phyloP scores from a whole-genome alignment of 2,888 invertebrate species.

The Drosophila suboccidentalis region DNA sequence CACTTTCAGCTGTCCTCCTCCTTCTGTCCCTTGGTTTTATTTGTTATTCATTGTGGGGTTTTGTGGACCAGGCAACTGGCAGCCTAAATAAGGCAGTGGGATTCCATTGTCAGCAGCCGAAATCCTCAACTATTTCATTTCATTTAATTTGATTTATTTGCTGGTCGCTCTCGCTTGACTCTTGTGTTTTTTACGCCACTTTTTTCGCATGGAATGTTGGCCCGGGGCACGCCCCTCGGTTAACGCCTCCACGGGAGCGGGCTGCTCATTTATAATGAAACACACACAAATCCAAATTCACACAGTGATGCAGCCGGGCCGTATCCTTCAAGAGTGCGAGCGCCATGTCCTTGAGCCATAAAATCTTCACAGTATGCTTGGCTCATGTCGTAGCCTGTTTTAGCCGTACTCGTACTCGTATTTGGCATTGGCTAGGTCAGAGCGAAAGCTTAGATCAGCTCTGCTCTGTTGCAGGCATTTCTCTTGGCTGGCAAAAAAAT shows the following conservation, averaged over 20 bases:
- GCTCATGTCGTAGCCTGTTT: conserved; percentile 49
- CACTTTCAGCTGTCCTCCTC: conserved; percentile 44
- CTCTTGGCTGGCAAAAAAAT: conserved; percentile 59
- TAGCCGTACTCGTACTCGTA: conserved; percentile 11
- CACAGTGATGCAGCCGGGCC: conserved; percentile 37
- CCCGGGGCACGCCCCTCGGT: conserved; percentile 41
- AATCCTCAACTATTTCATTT: conserved; percentile 79
- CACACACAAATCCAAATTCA: conserved; percentile 68
- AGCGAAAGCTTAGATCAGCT: conserved; percentile 15
- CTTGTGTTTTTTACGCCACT: conserved; percentile 45
- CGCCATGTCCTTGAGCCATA: conserved; percentile 77
- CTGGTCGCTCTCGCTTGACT: conserved; percentile 47
- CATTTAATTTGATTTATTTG: conserved; percentile 82
- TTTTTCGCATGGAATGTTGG: conserved; percentile 36
- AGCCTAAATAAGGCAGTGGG: conserved; percentile 47
- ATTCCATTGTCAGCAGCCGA: conserved; percentile 61
- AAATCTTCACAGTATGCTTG: conserved; percentile 56
- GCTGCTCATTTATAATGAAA: conserved; percentile 68
- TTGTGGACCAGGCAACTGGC: conserved; percentile 30
- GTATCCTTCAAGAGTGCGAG: conserved; percentile 59
- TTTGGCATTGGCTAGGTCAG: conserved; percentile 46
- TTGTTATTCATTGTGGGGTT: conserved; percentile 58
- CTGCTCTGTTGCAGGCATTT: conserved; percentile 56
- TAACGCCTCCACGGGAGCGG: conserved; percentile 49
- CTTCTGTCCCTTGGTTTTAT: conserved; percentile 34